Evolutionary conservation across 2,888 invertebrate genomes (phyloP), one percentile per base, ranked within the genome.

Genomic region (Caenorhabditis sp.): DNA sequence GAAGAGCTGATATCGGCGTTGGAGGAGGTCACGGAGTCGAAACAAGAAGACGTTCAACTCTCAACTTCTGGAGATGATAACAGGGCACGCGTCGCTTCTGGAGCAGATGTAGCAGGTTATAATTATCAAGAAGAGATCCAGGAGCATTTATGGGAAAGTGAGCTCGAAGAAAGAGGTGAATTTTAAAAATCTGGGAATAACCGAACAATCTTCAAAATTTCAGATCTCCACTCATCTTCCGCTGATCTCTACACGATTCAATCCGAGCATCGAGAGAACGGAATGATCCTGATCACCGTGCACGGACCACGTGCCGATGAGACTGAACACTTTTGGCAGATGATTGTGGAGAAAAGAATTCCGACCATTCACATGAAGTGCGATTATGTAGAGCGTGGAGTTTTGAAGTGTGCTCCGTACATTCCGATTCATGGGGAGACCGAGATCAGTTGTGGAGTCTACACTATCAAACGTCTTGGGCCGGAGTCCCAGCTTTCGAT

Each of bases 291-390:
- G 31, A 44, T 72, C 22, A 0, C 2, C 16, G 35, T 41, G n/a
- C 16, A 58, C 2, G 47, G 54, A 24, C 74, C 74, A 28, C n/a
- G 10, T 14, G 8, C 47, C 10, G 56, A 75, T 47, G 10, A 31
- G 16, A 66, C 35, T 41, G 28, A 74, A 54, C 41, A 44, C 5
- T 76, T 76, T n/a, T 76, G 76, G 76, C 16, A n/a, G 10, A 41
- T 58, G 59, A 38, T 76, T n/a, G 28, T 76, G 14, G 59, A 76
- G n/a, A 76, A 68, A 49, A 47, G 49, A 22, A 68, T 76, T 76
- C 76, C 66, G 14, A 76, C 76, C 2, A 58, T 76, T 35, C 26
- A 47, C 16, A 58, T 49, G 49, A 35, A 12, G 1, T 56, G 56
- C n/a, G 74, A 64, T 31, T 64, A 26, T 22, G n/a, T 47, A 0